Evolutionary conservation across 2,113 vertebrate species (phyloP).

Genomic region (Candoia aspera): DNA sequence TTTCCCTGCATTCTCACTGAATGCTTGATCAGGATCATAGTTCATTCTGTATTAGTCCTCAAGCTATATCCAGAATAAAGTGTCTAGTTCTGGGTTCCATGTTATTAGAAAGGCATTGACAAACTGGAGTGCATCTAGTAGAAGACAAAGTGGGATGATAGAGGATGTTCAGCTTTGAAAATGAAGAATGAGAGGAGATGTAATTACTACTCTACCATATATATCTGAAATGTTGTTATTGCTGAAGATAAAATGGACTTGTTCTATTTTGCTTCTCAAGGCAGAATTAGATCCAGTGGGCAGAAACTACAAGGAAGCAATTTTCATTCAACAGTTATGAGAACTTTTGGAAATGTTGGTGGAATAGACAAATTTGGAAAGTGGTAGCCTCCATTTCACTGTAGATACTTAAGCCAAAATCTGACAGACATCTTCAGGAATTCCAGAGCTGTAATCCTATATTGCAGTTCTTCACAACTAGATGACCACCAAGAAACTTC

Average conservation of each 20-base stretch:
- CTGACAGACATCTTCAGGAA: background rate
- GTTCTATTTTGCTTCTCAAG: background rate
- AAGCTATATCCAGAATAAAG: background rate
- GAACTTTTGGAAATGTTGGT: background rate
- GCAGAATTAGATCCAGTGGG: background rate
- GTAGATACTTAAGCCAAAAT: background rate
- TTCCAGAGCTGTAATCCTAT: background rate
- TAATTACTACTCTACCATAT: background rate
- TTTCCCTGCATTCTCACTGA: background rate
- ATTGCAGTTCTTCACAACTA: background rate
- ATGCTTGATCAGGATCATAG: background rate
- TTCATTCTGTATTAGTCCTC: background rate
- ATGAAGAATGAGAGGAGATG: background rate
- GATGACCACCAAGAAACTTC: no score
- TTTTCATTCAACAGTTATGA: background rate
- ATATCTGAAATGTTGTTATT: background rate
- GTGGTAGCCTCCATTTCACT: background rate
- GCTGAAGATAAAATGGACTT: background rate
- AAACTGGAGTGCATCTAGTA: background rate
- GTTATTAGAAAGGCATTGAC: background rate
- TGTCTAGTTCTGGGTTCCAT: background rate
- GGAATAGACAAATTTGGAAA: background rate
- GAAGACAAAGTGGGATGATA: background rate
- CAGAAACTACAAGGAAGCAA: background rate
- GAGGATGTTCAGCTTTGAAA: background rate